Evolutionary conservation across 2,888 invertebrate species (phyloP).

Genomic region (Andrena hattorfiana): DNA sequence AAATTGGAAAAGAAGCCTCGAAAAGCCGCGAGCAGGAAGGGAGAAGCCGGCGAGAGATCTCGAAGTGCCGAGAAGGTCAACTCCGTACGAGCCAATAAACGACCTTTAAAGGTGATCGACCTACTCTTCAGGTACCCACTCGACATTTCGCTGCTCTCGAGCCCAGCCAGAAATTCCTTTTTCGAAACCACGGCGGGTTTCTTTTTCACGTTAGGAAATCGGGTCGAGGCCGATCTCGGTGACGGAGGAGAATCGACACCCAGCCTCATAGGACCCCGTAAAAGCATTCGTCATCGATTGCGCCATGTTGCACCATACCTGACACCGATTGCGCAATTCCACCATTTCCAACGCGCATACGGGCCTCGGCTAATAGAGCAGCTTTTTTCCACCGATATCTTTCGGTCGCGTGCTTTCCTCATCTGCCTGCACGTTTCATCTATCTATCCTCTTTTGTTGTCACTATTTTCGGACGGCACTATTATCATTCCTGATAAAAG

Average conservation of each 20-base stretch:
- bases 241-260: conserved; percentile 28
- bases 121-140: conserved; percentile 58
- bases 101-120: conserved; percentile 76
- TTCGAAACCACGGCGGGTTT: conserved; percentile 26
- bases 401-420: background rate
- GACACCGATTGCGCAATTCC: conserved; percentile 53
- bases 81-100: conserved; percentile 56
- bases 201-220: conserved; percentile 26
- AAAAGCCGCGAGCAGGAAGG: background rate
- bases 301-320: conserved; percentile 62
- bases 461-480: background rate
- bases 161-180: conserved; percentile 18
- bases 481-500: background rate
- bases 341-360: conserved; percentile 25
- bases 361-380: background rate
- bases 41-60: background rate
- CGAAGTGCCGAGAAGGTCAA: conserved; percentile 7
- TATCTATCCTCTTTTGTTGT: background rate
- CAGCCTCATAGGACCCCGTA: conserved; percentile 52
- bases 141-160: conserved; percentile 52
- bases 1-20: background rate
- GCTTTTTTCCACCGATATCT: background rate
- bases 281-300: conserved; percentile 55
- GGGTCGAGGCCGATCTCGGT: conserved; percentile 41
- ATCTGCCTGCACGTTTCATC: background rate